These are phyloP conservation scores for Paraescarpia echinospica DNA, from an alignment of 1,140 invertebrate genomes.

Conservation along the genomic window DNA sequence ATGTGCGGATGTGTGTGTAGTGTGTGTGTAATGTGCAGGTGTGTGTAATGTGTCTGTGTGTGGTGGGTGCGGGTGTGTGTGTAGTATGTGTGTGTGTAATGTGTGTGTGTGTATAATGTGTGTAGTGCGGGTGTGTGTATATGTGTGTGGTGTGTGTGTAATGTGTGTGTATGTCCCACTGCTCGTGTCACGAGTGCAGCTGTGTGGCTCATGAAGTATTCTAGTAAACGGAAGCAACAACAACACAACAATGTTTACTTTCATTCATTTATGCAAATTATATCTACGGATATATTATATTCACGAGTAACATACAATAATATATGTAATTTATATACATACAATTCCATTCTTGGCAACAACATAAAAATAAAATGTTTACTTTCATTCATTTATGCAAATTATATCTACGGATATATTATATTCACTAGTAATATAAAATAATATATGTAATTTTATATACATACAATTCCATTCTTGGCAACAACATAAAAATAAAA, in stretches of 20 bases:
- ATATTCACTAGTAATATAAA: neutral
- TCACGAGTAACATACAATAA: neutral
- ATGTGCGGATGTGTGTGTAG: no score
- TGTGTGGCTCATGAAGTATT: neutral
- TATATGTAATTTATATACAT: conserved; percentile 7
- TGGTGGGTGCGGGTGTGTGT: neutral
- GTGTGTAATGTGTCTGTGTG: neutral
- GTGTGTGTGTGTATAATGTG: no score
- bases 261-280: neutral
- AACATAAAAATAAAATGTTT: neutral
- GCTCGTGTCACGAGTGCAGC: no score
- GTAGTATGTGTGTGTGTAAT: no score
- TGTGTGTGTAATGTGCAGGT: neutral
- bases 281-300: neutral
- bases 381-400: conserved; percentile 4
- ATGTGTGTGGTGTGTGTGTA: no score
- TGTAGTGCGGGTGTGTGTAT: no score
- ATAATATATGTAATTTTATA: conserved; percentile 7
- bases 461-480: neutral
- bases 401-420: neutral
- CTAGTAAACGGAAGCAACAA: neutral
- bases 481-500: conserved; percentile 6
- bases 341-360: neutral
- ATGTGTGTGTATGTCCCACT: no score
- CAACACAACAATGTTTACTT: neutral